A percentile compares a stretch with the other conserved stretches of the same genome.
Evolutionary conservation across 2,797 vertebrate species (phyloP).

Genomic region (Sebastes vulpes): DNA sequence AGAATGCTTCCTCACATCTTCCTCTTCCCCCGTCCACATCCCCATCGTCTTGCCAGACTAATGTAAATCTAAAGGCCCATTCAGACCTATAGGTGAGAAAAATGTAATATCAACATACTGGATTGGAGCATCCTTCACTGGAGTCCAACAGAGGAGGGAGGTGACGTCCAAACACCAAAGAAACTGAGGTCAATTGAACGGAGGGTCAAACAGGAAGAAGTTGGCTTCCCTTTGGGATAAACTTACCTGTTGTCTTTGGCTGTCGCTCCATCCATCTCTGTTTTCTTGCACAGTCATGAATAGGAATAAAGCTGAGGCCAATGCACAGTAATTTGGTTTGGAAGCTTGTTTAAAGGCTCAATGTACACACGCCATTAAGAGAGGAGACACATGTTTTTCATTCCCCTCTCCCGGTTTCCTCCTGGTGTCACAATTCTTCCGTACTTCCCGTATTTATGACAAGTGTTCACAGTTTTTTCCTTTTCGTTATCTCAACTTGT

Average conservation of each 20-base stretch:
- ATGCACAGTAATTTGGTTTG: conserved; percentile 13
- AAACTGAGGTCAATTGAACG: not conserved
- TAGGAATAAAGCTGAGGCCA: conserved; percentile 1
- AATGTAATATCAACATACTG: not conserved
- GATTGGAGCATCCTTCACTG: not conserved
- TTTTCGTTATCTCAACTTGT: too few species aligned
- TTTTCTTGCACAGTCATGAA: conserved; percentile 2
- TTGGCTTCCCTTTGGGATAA: not conserved
- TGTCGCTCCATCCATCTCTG: not conserved
- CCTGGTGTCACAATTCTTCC: too few species aligned
- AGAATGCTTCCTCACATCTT: conserved; percentile 66
- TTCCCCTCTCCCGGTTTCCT: too few species aligned
- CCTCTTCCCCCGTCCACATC: conserved; percentile 53
- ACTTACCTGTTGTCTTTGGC: not conserved
- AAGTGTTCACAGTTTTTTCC: too few species aligned
- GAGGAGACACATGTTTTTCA: too few species aligned
- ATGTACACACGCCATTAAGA: not conserved
- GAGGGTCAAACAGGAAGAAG: not conserved
- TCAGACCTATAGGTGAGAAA: not conserved
- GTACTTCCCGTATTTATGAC: too few species aligned
- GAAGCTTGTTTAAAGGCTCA: conserved; percentile 8
- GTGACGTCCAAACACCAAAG: too few species aligned
- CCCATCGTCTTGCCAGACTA: conserved; percentile 58
- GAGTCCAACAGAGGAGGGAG: not conserved
- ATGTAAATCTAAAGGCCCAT: conserved; percentile 16